Conservation (phyloP, 1,140 invertebrate genomes). For the Meloidogyne hapla region DNA sequence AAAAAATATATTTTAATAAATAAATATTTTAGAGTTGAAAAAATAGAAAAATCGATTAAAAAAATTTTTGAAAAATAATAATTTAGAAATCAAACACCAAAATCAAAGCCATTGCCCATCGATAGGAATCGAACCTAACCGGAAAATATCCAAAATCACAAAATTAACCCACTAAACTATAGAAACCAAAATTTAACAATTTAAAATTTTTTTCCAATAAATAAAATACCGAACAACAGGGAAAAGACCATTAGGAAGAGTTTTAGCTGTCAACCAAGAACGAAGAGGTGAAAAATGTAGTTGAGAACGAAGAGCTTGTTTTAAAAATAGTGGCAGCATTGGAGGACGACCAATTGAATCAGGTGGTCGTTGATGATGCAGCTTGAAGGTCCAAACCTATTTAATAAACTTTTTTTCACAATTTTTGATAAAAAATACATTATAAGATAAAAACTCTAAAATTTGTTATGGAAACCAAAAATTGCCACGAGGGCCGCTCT, state of each 20-base stretch:
- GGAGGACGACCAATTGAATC: conserved; percentile 11
- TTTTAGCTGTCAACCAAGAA: conserved; percentile 32
- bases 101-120: no score
- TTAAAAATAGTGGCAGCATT: conserved; percentile 32
- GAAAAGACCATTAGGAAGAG: conserved; percentile 1
- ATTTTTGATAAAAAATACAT: no score
- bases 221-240: conserved; percentile 14
- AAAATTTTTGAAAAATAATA: no score
- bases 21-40: no score
- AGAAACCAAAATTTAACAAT: conserved; percentile 14
- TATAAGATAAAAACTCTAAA: no score
- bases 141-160: background rate
- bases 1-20: background rate
- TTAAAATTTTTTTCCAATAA: background rate
- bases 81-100: no score
- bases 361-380: background rate
- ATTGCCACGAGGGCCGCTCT: no score
- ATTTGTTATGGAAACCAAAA: no score
- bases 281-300: conserved; percentile 37
- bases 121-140: background rate
- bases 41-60: no score
- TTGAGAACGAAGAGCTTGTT: conserved; percentile 38
- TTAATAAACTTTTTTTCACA: background rate
- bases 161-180: background rate
- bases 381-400: conserved; percentile 11